phyloP scores from a whole-genome alignment of 2,888 invertebrate species.

The Atrina japonica region DNA sequence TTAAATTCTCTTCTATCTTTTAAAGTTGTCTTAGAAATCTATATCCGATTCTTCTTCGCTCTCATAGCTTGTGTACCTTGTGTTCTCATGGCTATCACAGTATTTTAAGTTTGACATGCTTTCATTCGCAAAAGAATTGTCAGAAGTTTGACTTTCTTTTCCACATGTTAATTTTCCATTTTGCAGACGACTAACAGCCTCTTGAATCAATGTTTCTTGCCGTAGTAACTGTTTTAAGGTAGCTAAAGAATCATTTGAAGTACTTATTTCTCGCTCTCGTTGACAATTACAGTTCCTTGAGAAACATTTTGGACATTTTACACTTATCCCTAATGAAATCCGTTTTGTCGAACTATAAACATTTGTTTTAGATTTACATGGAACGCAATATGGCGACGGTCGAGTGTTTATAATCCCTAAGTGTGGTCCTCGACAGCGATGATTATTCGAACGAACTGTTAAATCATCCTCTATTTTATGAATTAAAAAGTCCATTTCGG shows the following conservation, averaged over 20 bases:
- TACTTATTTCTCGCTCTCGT: not conserved
- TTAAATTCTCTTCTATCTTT: too few species aligned
- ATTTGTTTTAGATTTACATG: not conserved
- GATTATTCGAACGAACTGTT: too few species aligned
- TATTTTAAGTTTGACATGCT: not conserved
- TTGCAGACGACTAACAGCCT: conserved; percentile 39
- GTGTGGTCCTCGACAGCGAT: not conserved
- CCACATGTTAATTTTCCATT: not conserved
- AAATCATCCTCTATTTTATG: conserved; percentile 7
- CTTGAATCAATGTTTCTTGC: conserved; percentile 41
- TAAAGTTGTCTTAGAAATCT: not conserved
- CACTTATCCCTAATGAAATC: not conserved
- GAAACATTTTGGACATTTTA: conserved; percentile 39
- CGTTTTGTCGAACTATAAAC: not conserved
- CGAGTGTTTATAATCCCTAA: too few species aligned
- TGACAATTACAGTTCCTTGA: conserved; percentile 37
- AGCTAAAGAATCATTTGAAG: conserved; percentile 19
- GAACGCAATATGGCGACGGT: conserved; percentile 34
- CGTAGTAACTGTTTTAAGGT: conserved; percentile 29
- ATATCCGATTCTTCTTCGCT: conserved; percentile 29
- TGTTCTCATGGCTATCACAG: not conserved
- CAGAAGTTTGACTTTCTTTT: too few species aligned
- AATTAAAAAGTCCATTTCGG: conserved; percentile 19
- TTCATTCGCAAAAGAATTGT: not conserved
- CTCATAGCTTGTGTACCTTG: conserved; percentile 14